phyloP scores from a whole-genome alignment of 2,113 vertebrate genomes.

The Myrmecophaga tridactyla region DNA sequence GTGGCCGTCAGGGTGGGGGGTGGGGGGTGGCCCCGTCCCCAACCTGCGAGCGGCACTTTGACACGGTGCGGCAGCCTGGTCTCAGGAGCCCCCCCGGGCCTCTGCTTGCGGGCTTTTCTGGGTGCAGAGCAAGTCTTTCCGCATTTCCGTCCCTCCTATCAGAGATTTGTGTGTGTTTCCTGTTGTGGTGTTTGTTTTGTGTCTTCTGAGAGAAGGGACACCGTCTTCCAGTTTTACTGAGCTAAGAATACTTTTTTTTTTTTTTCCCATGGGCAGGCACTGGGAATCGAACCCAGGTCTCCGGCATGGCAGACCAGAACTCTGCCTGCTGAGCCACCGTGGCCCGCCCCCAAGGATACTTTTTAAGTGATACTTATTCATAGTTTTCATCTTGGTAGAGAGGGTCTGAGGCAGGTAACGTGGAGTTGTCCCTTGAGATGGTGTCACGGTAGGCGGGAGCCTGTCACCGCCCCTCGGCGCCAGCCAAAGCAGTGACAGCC shows the following conservation, averaged over 20 bases:
- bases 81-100: rapidly evolving
- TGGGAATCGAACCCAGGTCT: too few species aligned
- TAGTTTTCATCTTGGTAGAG: background rate
- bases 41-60: background rate
- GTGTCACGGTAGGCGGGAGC: rapidly evolving
- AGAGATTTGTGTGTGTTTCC: rapidly evolving
- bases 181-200: background rate
- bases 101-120: background rate
- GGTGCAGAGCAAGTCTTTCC: background rate
- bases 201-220: background rate
- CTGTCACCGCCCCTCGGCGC: too few species aligned
- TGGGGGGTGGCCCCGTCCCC: rapidly evolving
- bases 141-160: background rate
- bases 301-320: too few species aligned
- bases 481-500: too few species aligned
- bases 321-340: too few species aligned
- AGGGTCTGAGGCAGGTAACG: background rate
- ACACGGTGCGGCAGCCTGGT: rapidly evolving
- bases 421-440: background rate
- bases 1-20: background rate
- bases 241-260: background rate
- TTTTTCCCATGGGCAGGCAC: too few species aligned
- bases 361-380: background rate
- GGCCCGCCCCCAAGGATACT: too few species aligned
- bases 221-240: background rate